Evolutionary conservation across 2,888 invertebrate species (phyloP).

Genomic region (Eupithecia vulgata): DNA sequence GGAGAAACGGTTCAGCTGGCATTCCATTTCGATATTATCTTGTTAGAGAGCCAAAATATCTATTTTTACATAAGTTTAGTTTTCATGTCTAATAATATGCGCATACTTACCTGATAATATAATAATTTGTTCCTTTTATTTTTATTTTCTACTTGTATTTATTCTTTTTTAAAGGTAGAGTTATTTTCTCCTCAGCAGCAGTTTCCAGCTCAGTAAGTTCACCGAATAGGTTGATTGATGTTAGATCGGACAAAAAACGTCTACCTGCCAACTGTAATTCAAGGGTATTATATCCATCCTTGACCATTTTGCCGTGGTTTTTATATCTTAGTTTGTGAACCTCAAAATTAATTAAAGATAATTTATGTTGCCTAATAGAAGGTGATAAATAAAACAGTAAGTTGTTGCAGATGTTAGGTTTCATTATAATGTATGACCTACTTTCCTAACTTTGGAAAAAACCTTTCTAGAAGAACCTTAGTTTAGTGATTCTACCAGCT

Average conservation of each 20-base stretch:
- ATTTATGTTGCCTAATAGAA: neutral
- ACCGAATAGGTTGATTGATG: conserved; percentile 57
- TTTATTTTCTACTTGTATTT: neutral
- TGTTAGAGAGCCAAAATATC: neutral
- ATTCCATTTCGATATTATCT: conserved; percentile 16
- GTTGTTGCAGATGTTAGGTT: neutral
- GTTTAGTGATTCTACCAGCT: neutral
- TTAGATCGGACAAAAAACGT: conserved; percentile 57
- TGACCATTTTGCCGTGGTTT: conserved; percentile 46
- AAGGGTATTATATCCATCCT: conserved; percentile 52
- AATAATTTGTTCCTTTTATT: neutral
- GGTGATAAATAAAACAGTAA: neutral
- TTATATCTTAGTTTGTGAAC: conserved; percentile 15
- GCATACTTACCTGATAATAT: neutral
- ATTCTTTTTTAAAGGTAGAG: neutral
- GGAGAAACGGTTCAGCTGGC: conserved; percentile 15
- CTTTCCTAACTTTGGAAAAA: neutral
- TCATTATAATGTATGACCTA: neutral
- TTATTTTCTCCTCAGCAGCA: conserved; percentile 49
- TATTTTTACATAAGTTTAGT: neutral
- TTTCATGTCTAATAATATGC: neutral
- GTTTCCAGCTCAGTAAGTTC: conserved; percentile 60
- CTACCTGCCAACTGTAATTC: conserved; percentile 55
- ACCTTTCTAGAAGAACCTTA: neutral
- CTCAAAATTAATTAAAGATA: neutral